Percentiles rank a stretch among this genome's conserved stretches.
Evolutionary conservation across 2,797 vertebrate genomes (phyloP).

Genomic region (Darevskia nairensis): DNA sequence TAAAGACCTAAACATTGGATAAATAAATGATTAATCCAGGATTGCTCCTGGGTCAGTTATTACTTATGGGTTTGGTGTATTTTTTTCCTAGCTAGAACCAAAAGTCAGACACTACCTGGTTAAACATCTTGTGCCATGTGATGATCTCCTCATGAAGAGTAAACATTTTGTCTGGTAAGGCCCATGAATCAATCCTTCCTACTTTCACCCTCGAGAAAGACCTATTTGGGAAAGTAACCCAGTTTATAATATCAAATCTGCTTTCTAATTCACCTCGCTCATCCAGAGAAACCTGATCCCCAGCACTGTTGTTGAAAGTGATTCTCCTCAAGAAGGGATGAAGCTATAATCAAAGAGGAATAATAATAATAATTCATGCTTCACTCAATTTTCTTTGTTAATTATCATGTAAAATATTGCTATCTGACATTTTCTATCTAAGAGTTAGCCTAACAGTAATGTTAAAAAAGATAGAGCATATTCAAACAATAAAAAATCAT

Average conservation of each 20-base stretch:
- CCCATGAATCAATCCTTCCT: conserved; percentile 1
- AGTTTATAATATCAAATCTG: background rate
- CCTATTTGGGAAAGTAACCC: too few species aligned
- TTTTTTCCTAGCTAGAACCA: too few species aligned
- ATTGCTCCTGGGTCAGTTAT: background rate
- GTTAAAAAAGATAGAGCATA: too few species aligned
- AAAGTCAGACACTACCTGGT: background rate
- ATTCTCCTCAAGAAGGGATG: conserved; percentile 9
- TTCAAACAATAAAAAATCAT: background rate
- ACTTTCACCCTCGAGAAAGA: background rate
- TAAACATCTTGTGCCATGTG: background rate
- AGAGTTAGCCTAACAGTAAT: too few species aligned
- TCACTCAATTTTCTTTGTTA: too few species aligned
- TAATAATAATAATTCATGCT: background rate
- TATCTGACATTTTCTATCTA: background rate
- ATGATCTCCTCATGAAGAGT: background rate
- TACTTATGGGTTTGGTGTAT: too few species aligned
- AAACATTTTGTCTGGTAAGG: background rate
- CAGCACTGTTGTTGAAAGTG: conserved; percentile 22
- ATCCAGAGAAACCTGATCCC: background rate
- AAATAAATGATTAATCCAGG: background rate
- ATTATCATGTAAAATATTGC: background rate
- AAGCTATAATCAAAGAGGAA: background rate
- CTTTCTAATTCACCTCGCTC: conserved; percentile 10
- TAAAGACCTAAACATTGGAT: too few species aligned